Percentiles rank a stretch among this genome's conserved stretches.
These are phyloP conservation scores for Albula goreensis DNA, from an alignment of 2,113 vertebrate genomes.

Conservation along the genomic window DNA sequence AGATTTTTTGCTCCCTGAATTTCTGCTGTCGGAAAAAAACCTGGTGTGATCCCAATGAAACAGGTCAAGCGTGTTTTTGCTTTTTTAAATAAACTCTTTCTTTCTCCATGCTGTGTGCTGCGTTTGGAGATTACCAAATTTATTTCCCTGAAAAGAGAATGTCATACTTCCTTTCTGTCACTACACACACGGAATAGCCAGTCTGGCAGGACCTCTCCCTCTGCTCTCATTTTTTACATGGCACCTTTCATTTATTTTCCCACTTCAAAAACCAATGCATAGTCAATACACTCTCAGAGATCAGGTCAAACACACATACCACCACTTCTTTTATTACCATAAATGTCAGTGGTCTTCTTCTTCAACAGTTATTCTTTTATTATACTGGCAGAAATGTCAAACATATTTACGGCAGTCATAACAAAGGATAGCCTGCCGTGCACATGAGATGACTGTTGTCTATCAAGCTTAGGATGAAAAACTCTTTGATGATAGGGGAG, in stretches of 20 bases:
- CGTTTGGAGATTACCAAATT: constrained; percentile 48
- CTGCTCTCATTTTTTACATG: constrained; percentile 50
- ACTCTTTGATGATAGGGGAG: constrained; percentile 18
- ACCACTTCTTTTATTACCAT: constrained; percentile 71
- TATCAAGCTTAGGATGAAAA: constrained; percentile 6
- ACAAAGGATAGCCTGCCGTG: constrained; percentile 31
- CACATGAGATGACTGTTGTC: constrained; percentile 10
- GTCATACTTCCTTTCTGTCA: constrained; percentile 51
- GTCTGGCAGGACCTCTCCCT: constrained; percentile 35
- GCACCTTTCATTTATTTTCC: constrained; percentile 61
- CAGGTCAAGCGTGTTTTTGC: constrained; percentile 52
- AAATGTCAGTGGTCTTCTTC: constrained; percentile 73
- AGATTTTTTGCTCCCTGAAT: constrained; percentile 47
- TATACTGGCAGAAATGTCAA: constrained; percentile 69
- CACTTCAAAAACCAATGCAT: constrained; percentile 72
- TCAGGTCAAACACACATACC: constrained; percentile 64
- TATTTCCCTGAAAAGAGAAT: constrained; percentile 52
- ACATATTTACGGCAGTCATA: constrained; percentile 61
- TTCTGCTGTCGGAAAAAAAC: constrained; percentile 45
- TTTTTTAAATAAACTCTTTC: constrained; percentile 37
- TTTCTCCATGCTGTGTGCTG: constrained; percentile 42
- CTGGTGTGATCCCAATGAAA: constrained; percentile 37
- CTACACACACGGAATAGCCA: constrained; percentile 34
- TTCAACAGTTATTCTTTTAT: constrained; percentile 58
- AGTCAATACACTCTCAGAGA: constrained; percentile 63